Evolutionary conservation across 2,113 vertebrate genomes (phyloP).

Genomic region (Boleophthalmus pectinirostris): DNA sequence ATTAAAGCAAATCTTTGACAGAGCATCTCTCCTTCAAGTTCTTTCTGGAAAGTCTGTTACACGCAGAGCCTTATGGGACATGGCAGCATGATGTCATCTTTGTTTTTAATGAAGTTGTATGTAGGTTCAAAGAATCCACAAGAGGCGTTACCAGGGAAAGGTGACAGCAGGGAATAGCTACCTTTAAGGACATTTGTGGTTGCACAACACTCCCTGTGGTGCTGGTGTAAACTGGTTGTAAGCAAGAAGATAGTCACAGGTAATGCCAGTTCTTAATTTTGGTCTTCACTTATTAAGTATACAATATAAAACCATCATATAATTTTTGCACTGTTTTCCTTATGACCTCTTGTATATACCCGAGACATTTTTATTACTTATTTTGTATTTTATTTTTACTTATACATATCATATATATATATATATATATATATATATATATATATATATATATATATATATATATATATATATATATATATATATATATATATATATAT

Average conservation of each 20-base stretch:
- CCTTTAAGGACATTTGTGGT: slow-evolving; percentile 32
- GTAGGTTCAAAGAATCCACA: slow-evolving; percentile 32
- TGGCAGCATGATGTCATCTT: slow-evolving; percentile 37
- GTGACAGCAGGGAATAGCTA: slow-evolving; percentile 21
- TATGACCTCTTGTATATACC: too few relatives aligned
- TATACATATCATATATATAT: too few relatives aligned
- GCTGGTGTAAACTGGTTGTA: slow-evolving; percentile 20
- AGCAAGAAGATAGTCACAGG: slow-evolving; percentile 25
- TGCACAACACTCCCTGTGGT: slow-evolving; percentile 39
- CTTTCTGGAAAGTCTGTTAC: slow-evolving; percentile 13
- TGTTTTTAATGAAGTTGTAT: slow-evolving; percentile 48
- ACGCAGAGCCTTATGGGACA: slow-evolving; percentile 19
- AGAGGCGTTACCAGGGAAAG: slow-evolving; percentile 9
- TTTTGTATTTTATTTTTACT: too few relatives aligned
- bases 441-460: too few relatives aligned
- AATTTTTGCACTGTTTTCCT: too few relatives aligned
- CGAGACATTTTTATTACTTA: too few relatives aligned
- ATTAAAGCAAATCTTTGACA: background rate
- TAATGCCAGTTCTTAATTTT: too few relatives aligned
- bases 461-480: too few relatives aligned
- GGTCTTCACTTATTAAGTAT: too few relatives aligned
- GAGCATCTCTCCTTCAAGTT: background rate
- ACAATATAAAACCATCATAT: too few relatives aligned
- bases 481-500: too few relatives aligned
- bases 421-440: too few relatives aligned